Base-by-base conservation (phyloP, 2,888 invertebrate species). In the Lysandra coridon region DNA sequence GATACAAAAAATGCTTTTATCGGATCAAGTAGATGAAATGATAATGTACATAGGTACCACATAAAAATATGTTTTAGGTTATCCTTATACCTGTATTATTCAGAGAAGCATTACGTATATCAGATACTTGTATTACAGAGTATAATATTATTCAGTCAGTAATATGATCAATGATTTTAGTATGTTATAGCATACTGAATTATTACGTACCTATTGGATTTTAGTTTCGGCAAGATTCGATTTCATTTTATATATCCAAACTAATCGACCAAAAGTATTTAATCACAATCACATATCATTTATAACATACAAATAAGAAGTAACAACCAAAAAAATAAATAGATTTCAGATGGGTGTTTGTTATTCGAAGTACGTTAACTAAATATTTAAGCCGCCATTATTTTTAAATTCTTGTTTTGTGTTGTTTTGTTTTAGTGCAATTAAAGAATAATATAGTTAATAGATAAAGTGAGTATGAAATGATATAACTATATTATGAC, bases 1-100 rank as follows among this genome's bases (percentile, higher is more conserved):
- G 75, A 75, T 75, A 75, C 75, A 75, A 23, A 75, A 74, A 75
- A 75, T 49, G 78, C 60, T 78, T 78, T 78, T 73, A 78, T 33
- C n/a, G 73, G 53, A 78, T 78, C 73, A 78, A 78, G 75, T 23
- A 14, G 49, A 75, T 75, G 23, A 75, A 49, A 75, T 64, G 44
- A 74, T 75, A 49, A 30, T n/a, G 49, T 44, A 44, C 23, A 30
- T 64, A n/a, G n/a, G n/a, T n/a, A 30, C 10, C n/a, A 5, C 1
- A 23, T 23, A 23, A 23, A 0, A 23, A 23, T 44, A 23, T 49
- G 4, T 75, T 44, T 44, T 10, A 49, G 23, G 44, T 44, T 44
- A 49, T 75, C 30, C 49, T 7, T 23, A 75, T 75, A 57, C 17
- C 57, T 17, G 17, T 69, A 30, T 64, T 33, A 33, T 69, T 33